Conservation (phyloP, 2,113 vertebrate species). For the Fulica atra region DNA sequence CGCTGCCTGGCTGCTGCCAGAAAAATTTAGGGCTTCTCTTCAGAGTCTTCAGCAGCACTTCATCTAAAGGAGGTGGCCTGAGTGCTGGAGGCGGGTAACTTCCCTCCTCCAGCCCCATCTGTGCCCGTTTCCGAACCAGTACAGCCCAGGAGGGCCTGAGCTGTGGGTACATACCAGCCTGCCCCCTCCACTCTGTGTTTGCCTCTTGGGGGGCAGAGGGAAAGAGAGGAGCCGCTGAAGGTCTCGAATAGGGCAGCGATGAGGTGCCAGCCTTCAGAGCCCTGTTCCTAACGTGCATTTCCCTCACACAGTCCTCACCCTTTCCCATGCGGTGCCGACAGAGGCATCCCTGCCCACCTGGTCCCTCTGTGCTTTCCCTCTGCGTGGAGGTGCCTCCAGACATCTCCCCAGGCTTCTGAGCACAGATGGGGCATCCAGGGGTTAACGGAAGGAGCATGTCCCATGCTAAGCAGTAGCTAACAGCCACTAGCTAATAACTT, state of each 20-base stretch:
- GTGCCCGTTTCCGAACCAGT: neutral
- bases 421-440: neutral
- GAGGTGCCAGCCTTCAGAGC: neutral
- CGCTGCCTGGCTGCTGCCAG: neutral
- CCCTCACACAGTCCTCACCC: neutral
- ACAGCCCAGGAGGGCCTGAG: neutral
- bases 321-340: neutral
- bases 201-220: neutral
- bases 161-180: accelerated
- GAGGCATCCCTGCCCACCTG: neutral
- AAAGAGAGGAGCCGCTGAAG: neutral
- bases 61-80: neutral
- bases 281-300: neutral
- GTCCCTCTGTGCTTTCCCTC: neutral
- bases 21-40: neutral
- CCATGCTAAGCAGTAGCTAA: constrained; percentile 73
- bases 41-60: neutral
- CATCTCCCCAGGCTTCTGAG: neutral
- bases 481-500: constrained; percentile 83
- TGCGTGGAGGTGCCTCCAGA: neutral
- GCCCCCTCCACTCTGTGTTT: neutral
- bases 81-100: neutral
- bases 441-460: constrained; percentile 60
- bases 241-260: neutral
- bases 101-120: neutral